Evolutionary conservation across 2,113 vertebrate species (phyloP).

Genomic region (Daphoenositta chrysoptera): DNA sequence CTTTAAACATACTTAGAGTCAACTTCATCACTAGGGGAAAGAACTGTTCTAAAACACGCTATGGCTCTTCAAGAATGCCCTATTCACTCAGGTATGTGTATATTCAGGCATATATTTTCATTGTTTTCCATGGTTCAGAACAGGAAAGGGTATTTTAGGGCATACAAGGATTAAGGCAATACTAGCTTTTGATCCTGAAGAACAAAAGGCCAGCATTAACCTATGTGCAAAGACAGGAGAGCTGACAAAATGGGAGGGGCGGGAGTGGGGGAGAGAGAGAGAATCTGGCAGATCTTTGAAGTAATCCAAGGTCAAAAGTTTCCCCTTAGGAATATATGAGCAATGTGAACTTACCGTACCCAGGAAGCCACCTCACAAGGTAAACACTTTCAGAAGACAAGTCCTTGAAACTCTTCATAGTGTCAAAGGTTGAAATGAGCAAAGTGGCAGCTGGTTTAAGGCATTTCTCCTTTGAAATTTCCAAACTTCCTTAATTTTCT

Average conservation of each 20-base stretch:
- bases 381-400: constrained; percentile 47
- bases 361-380: constrained; percentile 41
- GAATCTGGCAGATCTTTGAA: constrained; percentile 32
- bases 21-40: neutral
- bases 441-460: neutral
- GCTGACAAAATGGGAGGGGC: neutral
- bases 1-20: neutral
- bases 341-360: constrained; percentile 19
- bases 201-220: constrained; percentile 33
- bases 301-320: constrained; percentile 51
- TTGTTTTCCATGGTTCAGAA: neutral
- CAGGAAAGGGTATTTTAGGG: neutral
- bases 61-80: neutral
- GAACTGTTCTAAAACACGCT: neutral
- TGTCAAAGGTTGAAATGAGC: constrained; percentile 20
- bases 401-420: constrained; percentile 1
- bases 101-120: neutral
- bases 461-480: neutral
- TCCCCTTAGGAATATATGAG: constrained; percentile 21
- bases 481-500: neutral
- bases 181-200: constrained; percentile 11
- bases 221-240: constrained; percentile 7
- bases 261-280: neutral
- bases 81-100: neutral
- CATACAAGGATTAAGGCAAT: neutral